These are phyloP conservation scores for Ficedula albicollis DNA, from an alignment of 2,797 vertebrate species.

Conservation along the genomic window DNA sequence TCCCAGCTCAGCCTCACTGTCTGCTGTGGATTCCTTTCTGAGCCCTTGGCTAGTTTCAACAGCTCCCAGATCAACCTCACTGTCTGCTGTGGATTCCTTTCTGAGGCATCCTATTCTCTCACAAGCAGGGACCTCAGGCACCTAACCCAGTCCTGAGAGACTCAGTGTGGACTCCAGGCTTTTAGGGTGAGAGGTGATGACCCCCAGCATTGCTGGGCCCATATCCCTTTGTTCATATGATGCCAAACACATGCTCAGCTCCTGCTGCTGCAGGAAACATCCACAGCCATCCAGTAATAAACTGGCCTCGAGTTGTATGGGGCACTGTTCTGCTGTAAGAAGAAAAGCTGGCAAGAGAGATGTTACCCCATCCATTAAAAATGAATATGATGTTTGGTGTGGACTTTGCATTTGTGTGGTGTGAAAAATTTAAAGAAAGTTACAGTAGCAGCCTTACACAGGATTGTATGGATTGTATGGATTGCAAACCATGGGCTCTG, in stretches of 20 bases:
- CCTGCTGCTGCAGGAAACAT: not conserved
- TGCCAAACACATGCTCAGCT: not conserved
- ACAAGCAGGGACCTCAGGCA: not conserved
- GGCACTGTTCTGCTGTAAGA: not conserved
- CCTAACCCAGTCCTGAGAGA: not conserved
- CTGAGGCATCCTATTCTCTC: not conserved
- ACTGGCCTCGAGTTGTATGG: not conserved
- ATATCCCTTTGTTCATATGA: accelerated
- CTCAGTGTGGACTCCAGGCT: not conserved
- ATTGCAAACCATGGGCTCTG: not conserved
- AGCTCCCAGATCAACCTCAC: not conserved
- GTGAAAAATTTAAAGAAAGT: not conserved
- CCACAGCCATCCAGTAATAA: not conserved
- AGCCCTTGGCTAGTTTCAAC: slow-evolving; percentile 48
- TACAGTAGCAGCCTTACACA: not conserved
- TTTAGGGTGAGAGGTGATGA: not conserved
- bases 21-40: slow-evolving; percentile 1
- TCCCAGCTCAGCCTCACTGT: not conserved
- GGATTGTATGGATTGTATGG: not conserved
- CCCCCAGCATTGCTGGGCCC: not conserved
- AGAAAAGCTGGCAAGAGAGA: not conserved
- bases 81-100: slow-evolving; percentile 20
- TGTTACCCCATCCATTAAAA: not conserved
- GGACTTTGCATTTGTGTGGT: not conserved
- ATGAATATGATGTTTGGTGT: not conserved